Base-by-base conservation (phyloP, 2,797 vertebrate species). In the Fistularia tabacaria region DNA sequence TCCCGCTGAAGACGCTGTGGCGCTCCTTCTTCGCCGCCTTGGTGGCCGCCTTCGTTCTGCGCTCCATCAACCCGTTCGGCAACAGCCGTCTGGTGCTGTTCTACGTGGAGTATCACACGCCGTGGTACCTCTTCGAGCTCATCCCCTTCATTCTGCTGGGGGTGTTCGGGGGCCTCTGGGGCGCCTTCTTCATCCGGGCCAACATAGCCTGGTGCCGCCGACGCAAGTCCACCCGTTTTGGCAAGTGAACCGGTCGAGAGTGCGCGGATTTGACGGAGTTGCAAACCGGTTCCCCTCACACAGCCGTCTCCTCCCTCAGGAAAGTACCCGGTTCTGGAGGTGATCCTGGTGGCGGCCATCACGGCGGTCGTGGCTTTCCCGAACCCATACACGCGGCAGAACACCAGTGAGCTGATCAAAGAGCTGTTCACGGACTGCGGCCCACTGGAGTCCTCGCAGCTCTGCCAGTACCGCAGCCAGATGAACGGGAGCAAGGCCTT, bases 81-180 rank as follows among this genome's bases (percentile, higher is more conserved):
- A 99, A 99, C 85, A 99, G 97, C 79, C 94, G 95, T 1, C 88
- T 99, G 83, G 97, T 99, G 69, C 92, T 99, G 87, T 99, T 99
- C 84, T 99, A 99, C 14, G 97, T 99, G 79, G 97, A 99, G 81
- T 99, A 99, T 79, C 97, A 99, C 78, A 99, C 96, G 8, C 97
- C 97, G 0, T 99, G 97, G 96, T 99, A 98, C 91, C 94, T 99
- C 77, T 99, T 99, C 63, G 97, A 99, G 92, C 93, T 99, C 49
- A 87, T 99, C 71, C 97, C 97, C 49, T 99, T 99, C 85, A 99
- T 99, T 85, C 93, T 99, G 7, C 83, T 99, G 62, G 97, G 97
- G 15, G 97, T 99, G 11, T 99, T 99, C 56, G 97, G 97, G 3
- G 97, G 96, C 38, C 92, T 99, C 11, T 99, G 97, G 97, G 97